Conservation (phyloP, 2,113 vertebrate genomes). For the Prinia subflava region DNA sequence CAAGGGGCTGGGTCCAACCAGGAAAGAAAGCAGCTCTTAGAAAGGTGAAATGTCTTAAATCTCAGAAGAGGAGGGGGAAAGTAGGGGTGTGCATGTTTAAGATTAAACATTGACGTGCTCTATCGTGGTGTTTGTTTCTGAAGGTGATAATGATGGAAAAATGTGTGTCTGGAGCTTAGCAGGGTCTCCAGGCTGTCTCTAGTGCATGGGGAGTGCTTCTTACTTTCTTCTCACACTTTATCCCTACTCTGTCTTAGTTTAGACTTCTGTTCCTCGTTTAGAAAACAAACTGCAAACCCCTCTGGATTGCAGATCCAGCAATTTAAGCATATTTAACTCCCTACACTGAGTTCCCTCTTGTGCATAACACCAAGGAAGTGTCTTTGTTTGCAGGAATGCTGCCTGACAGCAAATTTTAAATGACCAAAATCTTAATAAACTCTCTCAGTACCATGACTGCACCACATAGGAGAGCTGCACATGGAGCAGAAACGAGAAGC, state of each 20-base stretch:
- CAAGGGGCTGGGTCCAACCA: not conserved
- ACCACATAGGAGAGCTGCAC: not conserved
- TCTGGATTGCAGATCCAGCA: not conserved
- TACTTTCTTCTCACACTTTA: not conserved
- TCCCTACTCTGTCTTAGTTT: not conserved
- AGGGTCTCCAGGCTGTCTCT: not conserved
- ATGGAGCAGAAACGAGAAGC: not conserved
- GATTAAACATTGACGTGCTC: not conserved
- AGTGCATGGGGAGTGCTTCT: not conserved
- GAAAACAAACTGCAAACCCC: not conserved
- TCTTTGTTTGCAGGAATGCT: not conserved
- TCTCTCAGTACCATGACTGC: not conserved
- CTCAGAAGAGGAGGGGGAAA: fast-evolving
- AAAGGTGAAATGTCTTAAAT: not conserved
- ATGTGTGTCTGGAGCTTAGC: not conserved
- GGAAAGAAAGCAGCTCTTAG: not conserved
- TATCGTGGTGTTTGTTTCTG: not conserved
- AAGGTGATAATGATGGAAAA: not conserved
- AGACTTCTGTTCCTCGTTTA: not conserved
- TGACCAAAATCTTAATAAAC: not conserved
- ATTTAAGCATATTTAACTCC: not conserved
- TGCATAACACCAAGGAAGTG: not conserved
- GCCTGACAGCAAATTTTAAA: not conserved
- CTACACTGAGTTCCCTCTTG: not conserved
- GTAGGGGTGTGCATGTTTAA: not conserved